Base-by-base conservation (phyloP, 1,140 invertebrate genomes). In the Drosophila pachea region DNA sequence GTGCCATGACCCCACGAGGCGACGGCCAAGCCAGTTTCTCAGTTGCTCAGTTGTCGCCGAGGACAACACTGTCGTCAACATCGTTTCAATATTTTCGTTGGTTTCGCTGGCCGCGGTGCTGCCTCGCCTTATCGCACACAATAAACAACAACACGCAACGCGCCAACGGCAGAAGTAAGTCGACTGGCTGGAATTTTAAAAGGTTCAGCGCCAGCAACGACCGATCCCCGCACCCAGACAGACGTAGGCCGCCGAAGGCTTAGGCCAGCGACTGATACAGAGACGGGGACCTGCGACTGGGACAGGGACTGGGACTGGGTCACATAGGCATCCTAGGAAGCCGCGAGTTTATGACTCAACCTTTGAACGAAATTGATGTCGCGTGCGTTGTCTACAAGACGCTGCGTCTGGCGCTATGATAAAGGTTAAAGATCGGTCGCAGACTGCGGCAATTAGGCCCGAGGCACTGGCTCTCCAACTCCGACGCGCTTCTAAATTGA, bases 101-200 rank as follows among this genome's bases (percentile, higher is more conserved):
- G 49, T 68, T 68, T 69, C 65, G 71, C 53, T 79, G 68, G 73
- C 60, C 62, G 71, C 38, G 71, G 58, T 5, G 36, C 49, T 49
- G 73, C 60, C 59, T 67, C 38, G 74, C 53, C 81, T 86, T 86
- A 86, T 86, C 81, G 81, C 81, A 67, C 64, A 64, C 65, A 86
- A 86, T 86, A 86, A 84, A 84, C 81, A 83, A 86, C 81, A 86
- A 79, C 74, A 78, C 79, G 71, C 77, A 64, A 52, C 22, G 22
- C 22, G 22, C 22, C 43, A 55, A 40, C 59, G 59, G 59, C 72
- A 59, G 62, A 68, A 59, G 53, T 53, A 61, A 70, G 76, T 72
- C 81, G 81, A 63, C 81, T 74, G 76, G 67, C 73, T 84, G 84
- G 84, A 87, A 87, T 87, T 83, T 87, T 87, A 87, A 87, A 87